A percentile compares a stretch with the other conserved stretches of the same genome.
These are phyloP conservation scores for Pachycephala philippinensis DNA, from an alignment of 2,113 vertebrate species.

Conservation along the genomic window DNA sequence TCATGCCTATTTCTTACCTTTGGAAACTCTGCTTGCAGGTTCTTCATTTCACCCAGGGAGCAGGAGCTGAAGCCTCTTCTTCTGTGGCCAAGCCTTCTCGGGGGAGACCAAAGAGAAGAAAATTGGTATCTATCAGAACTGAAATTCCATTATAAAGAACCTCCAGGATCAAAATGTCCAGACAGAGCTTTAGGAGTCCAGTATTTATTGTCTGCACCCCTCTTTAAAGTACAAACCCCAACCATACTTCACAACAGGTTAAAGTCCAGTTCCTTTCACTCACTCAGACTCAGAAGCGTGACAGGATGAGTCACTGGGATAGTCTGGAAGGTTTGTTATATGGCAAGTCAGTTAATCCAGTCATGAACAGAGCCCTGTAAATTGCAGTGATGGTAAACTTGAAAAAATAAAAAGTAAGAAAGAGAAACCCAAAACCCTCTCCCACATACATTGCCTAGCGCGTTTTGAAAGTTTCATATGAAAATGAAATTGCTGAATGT, in stretches of 20 bases:
- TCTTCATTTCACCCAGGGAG: conserved; percentile 20
- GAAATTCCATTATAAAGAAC: background rate
- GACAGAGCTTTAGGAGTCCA: background rate
- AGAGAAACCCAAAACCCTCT: background rate
- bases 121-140: background rate
- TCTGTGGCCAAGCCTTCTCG: conserved; percentile 4
- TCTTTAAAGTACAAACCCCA: background rate
- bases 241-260: background rate
- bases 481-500: background rate
- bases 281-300: background rate
- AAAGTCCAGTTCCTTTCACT: background rate
- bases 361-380: background rate
- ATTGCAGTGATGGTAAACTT: background rate
- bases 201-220: background rate
- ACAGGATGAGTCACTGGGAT: background rate
- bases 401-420: background rate
- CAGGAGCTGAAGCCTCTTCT: background rate
- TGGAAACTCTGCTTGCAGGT: conserved; percentile 32
- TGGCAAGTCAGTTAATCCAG: background rate
- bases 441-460: background rate
- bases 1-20: background rate
- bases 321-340: background rate
- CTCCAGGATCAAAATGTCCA: background rate
- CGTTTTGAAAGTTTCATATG: background rate
- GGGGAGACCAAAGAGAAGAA: conserved; percentile 36